Base-by-base conservation (phyloP, 2,888 invertebrate species). In the Apamea crenata region DNA sequence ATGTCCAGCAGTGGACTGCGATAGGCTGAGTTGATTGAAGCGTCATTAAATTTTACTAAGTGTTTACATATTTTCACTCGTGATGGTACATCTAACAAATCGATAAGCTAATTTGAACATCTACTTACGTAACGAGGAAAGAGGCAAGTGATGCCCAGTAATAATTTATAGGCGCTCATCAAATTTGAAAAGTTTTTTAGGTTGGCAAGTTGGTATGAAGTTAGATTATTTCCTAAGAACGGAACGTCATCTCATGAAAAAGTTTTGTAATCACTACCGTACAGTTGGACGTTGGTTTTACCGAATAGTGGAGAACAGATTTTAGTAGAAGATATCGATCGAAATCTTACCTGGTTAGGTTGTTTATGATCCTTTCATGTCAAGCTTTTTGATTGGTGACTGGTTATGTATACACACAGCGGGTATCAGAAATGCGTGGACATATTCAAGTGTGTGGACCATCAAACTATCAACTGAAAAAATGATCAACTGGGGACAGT, bases 211-310 rank as follows among this genome's bases (percentile, higher is more conserved):
- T 83, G 32, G 77, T 66, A 69, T 68, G 50, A 91, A 91, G 88
- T 90, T 88, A 80, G 85, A 90, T 90, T 90, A 89, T 89, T 85
- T 87, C 63, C 67, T 81, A 74, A 85, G 78, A 87, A 79, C 77
- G 71, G 79, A 87, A 87, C 77, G 77, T 83, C 86, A 82, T 84
- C 76, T 85, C 82, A 81, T 84, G 80, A 77, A 61, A 86, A 90
- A 90, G 81, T 87, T 88, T 82, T 77, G 74, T 78, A 76, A 81
- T 86, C 78, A 80, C 78, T 84, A 67, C 77, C 66, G 72, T 75
- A 73, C 73, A 78, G 66, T 70, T 76, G 65, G 73, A 74, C 78
- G 75, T 78, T 53, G 56, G 47, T 82, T 86, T 74, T 44, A 80
- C n/a, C 16, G 65, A 83, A 82, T 63, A 74, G 36, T 59, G n/a